Conservation (phyloP, 2,888 invertebrate species). For the Sclerodermus sp. region DNA sequence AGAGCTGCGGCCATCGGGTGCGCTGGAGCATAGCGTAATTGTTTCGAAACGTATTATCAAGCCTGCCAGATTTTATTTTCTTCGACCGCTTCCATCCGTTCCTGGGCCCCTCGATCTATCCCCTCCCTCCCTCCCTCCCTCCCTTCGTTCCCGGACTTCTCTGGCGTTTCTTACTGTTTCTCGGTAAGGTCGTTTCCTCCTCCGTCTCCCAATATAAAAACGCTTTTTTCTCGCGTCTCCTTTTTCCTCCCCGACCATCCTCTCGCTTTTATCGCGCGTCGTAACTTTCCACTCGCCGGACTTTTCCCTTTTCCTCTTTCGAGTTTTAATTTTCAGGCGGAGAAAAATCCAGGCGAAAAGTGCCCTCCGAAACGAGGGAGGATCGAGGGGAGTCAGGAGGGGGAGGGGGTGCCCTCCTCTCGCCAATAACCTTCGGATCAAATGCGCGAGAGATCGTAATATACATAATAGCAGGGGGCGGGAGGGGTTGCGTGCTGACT, state of each 20-base stretch:
- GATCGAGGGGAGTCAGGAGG: too few relatives aligned
- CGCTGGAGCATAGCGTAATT: slow-evolving; percentile 34
- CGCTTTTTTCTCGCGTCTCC: too few relatives aligned
- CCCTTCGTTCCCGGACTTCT: background rate
- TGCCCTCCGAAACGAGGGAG: too few relatives aligned
- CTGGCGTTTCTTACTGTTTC: background rate
- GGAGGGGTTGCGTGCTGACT: slow-evolving; percentile 21
- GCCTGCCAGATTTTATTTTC: slow-evolving; percentile 30
- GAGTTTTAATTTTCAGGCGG: too few relatives aligned
- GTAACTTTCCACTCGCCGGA: too few relatives aligned
- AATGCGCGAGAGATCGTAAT: slow-evolving; percentile 37
- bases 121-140: slow-evolving; percentile 6
- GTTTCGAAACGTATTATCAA: slow-evolving; percentile 43
- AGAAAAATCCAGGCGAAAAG: too few relatives aligned
- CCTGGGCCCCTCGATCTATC: slow-evolving; percentile 9
- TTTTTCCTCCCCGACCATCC: too few relatives aligned
- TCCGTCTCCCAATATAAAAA: too few relatives aligned
- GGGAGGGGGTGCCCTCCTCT: too few relatives aligned
- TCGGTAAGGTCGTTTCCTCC: too few relatives aligned
- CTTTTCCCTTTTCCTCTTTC: too few relatives aligned
- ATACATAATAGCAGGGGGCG: slow-evolving; percentile 32
- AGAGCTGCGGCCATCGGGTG: slow-evolving; percentile 28
- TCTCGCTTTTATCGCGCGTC: too few relatives aligned
- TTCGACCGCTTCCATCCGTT: slow-evolving; percentile 9
- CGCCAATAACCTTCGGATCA: slow-evolving; percentile 7